These are phyloP conservation scores for Drosophila emarginata DNA, from an alignment of 2,888 invertebrate species.

Conservation along the genomic window DNA sequence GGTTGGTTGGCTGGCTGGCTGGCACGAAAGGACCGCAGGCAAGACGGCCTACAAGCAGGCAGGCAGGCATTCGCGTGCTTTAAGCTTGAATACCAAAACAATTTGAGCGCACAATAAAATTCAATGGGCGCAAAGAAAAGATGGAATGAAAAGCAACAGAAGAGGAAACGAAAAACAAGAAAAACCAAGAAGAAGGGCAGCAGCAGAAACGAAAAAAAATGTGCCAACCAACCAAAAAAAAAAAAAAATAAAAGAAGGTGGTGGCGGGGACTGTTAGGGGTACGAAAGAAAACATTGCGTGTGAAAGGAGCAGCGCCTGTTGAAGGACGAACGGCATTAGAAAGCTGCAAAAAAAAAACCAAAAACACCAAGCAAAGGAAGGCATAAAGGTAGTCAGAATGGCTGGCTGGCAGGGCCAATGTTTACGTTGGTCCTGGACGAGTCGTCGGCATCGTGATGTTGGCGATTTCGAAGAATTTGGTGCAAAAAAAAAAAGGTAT, in stretches of 20 bases:
- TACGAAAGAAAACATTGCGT: conserved; percentile 50
- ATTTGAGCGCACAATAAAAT: conserved; percentile 76
- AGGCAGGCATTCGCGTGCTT: conserved; percentile 70
- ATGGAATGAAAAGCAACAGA: conserved; percentile 33
- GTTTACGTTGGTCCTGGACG: conserved; percentile 59
- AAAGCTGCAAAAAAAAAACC: conserved; percentile 59
- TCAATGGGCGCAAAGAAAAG: conserved; percentile 60
- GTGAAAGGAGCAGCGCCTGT: conserved; percentile 73
- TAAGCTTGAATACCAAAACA: conserved; percentile 76
- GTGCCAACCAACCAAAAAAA: conserved; percentile 47
- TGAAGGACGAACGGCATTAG: conserved; percentile 71
- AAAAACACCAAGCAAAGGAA: conserved; percentile 9
- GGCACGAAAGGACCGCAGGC: conserved; percentile 20
- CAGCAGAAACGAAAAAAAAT: conserved; percentile 46
- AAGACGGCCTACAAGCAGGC: conserved; percentile 25
- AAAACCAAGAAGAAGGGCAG: conserved; percentile 46
- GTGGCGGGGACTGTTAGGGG: background rate
- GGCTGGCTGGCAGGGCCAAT: conserved; percentile 27
- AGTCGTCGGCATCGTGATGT: conserved; percentile 23
- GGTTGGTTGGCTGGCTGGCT: conserved; percentile 28
- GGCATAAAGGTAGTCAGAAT: conserved; percentile 41
- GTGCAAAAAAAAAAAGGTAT: conserved; percentile 56
- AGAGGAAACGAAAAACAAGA: conserved; percentile 9
- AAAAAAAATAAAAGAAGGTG: conserved; percentile 18
- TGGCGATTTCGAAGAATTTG: conserved; percentile 51